Percentiles rank a stretch among this genome's conserved stretches.
phyloP scores from a whole-genome alignment of 1,140 invertebrate genomes.

The Eupeodes corollae region DNA sequence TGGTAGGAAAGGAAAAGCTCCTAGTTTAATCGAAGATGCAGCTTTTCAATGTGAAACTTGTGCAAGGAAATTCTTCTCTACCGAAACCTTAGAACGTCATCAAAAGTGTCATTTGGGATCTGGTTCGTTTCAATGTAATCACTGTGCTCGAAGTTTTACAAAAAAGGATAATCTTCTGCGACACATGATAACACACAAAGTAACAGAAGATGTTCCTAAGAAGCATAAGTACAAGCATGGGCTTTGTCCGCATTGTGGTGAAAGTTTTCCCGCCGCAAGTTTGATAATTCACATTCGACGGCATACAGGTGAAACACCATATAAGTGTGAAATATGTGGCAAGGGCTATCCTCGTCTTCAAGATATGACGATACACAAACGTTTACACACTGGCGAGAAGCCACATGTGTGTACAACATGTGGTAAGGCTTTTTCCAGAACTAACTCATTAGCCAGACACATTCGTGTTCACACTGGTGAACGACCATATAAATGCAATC shows the following conservation, averaged over 20 bases:
- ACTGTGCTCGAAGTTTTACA: conserved; percentile 42
- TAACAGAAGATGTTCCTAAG: conserved; percentile 7
- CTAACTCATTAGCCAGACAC: conserved; percentile 47
- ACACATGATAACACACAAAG: conserved; percentile 20
- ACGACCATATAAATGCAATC: conserved; percentile 43
- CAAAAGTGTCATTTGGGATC: conserved; percentile 30
- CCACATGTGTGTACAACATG: conserved; percentile 45
- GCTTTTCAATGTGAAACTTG: conserved; percentile 20
- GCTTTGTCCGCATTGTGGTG: conserved; percentile 43
- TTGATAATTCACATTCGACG: conserved; percentile 47
- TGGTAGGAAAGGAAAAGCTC: not conserved
- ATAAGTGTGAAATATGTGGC: conserved; percentile 23
- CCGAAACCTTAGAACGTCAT: conserved; percentile 15
- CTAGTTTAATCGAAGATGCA: not conserved
- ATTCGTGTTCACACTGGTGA: conserved; percentile 48
- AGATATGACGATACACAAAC: conserved; percentile 37
- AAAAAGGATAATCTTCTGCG: conserved; percentile 36
- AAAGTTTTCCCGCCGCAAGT: conserved; percentile 42
- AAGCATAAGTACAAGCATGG: conserved; percentile 19
- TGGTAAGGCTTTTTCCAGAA: conserved; percentile 37
- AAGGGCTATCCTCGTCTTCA: conserved; percentile 27
- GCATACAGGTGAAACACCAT: conserved; percentile 39
- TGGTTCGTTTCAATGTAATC: conserved; percentile 35
- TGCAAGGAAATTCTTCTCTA: conserved; percentile 20
- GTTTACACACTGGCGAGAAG: conserved; percentile 46